Conservation (phyloP, 2,113 vertebrate species). For the Haplochromis burtoni region DNA sequence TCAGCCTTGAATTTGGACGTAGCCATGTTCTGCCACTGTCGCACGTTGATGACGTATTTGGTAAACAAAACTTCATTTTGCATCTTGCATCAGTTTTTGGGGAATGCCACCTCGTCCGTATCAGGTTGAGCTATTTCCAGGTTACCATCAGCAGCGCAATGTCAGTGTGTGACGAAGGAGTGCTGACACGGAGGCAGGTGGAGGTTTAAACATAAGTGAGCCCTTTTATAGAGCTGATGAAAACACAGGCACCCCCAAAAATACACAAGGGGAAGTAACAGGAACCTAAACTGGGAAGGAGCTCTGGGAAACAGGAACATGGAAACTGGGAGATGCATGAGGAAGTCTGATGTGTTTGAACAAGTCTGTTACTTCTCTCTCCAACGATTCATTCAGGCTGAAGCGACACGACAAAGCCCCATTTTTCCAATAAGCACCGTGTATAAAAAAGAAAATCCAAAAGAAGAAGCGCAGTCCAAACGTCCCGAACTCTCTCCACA, state of each 20-base stretch:
- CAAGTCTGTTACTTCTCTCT: not conserved
- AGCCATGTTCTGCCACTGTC: accelerated
- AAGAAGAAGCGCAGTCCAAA: accelerated
- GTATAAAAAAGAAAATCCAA: not conserved
- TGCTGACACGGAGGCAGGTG: not conserved
- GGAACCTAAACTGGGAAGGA: not conserved
- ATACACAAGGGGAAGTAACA: accelerated
- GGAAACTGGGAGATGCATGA: not conserved
- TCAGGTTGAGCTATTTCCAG: not conserved
- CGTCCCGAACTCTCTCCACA: not conserved
- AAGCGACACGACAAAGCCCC: not conserved
- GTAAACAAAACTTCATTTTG: not conserved
- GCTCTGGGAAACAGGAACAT: accelerated
- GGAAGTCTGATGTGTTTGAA: not conserved
- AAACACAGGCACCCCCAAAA: accelerated
- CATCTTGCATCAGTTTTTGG: not conserved
- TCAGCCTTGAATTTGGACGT: not conserved
- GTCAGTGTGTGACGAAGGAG: not conserved
- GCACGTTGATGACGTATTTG: accelerated
- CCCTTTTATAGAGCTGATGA: not conserved
- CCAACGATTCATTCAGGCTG: not conserved
- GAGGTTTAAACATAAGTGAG: not conserved
- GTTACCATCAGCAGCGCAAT: not conserved
- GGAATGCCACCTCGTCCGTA: not conserved
- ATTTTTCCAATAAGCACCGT: accelerated